Conservation (phyloP, 2,888 invertebrate species). For the Platypus cylindrus region DNA sequence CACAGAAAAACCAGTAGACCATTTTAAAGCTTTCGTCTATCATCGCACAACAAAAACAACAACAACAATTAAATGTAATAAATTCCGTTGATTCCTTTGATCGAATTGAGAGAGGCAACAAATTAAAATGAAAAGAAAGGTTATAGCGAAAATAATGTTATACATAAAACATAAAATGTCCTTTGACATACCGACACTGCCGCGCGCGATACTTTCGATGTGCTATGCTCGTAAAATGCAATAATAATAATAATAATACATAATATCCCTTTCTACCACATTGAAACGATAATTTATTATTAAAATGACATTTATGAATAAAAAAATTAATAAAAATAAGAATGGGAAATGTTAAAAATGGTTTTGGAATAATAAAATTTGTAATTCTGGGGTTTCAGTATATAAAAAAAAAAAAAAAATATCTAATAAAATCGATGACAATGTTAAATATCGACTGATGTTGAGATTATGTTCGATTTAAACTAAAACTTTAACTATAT, state of each 20-base stretch:
- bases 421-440: no score
- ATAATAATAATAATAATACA: no score
- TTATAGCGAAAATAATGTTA: conserved; percentile 15
- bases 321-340: no score
- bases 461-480: no score
- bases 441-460: no score
- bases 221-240: conserved; percentile 27
- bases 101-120: conserved; percentile 11
- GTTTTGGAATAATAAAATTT: no score
- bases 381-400: no score
- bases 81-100: conserved; percentile 15
- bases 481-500: no score
- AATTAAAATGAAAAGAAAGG: conserved; percentile 6
- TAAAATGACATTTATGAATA: conserved; percentile 32
- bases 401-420: no score
- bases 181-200: conserved; percentile 30
- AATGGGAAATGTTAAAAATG: no score
- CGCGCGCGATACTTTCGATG: conserved; percentile 13
- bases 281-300: conserved; percentile 32
- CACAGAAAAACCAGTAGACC: conserved; percentile 11
- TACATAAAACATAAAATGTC: conserved; percentile 31
- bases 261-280: conserved; percentile 26
- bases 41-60: no score
- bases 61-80: conserved; percentile 15
- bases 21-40: conserved; percentile 14